phyloP scores from a whole-genome alignment of 2,888 invertebrate genomes.

The Phragmatobia fuliginosa region DNA sequence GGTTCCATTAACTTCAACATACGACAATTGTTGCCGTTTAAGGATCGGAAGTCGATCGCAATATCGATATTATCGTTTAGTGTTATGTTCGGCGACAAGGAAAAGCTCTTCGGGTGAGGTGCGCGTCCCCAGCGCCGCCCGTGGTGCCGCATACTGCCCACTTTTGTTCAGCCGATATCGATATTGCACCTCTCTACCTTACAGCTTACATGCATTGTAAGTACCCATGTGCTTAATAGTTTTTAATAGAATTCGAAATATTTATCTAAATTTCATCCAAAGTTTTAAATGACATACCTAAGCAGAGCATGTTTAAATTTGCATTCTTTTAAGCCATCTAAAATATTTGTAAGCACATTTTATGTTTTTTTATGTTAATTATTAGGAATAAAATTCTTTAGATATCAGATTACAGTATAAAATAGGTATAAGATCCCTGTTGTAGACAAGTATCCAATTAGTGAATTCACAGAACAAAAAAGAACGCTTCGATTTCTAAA shows the following conservation, averaged over 20 bases:
- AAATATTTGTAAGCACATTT: neutral
- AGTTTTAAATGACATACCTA: neutral
- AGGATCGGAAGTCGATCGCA: conserved; percentile 77
- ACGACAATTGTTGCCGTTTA: conserved; percentile 81
- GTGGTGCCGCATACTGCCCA: conserved; percentile 59
- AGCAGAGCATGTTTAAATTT: neutral
- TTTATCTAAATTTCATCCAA: neutral
- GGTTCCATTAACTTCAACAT: conserved; percentile 76
- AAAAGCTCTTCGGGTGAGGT: conserved; percentile 77
- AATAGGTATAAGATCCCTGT: neutral
- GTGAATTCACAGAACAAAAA: neutral
- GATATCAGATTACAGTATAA: neutral
- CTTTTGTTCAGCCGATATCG: conserved; percentile 50
- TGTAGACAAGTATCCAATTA: conserved; percentile 5
- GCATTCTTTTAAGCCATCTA: neutral
- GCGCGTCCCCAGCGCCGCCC: conserved; percentile 65
- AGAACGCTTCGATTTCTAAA: conserved; percentile 6
- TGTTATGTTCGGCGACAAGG: conserved; percentile 83
- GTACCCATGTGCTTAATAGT: neutral
- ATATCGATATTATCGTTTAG: conserved; percentile 83
- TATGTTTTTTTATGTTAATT: no score
- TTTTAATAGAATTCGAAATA: neutral
- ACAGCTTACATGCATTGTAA: conserved; percentile 31
- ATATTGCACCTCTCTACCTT: conserved; percentile 56
- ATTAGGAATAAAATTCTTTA: neutral